Evolutionary conservation across 2,113 vertebrate genomes (phyloP).

Genomic region (Lathamus discolor): DNA sequence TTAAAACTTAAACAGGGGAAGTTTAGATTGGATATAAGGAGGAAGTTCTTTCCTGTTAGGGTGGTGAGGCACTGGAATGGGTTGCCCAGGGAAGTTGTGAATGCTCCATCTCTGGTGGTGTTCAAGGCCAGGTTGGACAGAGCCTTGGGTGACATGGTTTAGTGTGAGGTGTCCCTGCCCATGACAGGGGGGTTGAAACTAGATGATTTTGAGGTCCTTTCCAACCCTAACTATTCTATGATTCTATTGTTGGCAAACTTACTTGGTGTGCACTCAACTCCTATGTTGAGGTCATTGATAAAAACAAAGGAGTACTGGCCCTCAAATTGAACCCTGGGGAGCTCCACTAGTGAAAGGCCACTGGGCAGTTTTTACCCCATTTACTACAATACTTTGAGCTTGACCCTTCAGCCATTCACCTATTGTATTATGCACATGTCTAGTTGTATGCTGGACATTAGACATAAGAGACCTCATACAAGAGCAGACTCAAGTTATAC

Average conservation of each 20-base stretch:
- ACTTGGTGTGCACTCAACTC: not conserved
- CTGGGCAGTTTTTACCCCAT: not conserved
- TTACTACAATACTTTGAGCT: not conserved
- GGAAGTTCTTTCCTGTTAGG: no score
- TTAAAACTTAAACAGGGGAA: no score
- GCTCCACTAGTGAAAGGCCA: not conserved
- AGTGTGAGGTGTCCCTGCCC: no score
- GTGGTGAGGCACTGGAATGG: no score
- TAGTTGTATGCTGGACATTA: not conserved
- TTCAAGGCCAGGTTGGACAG: no score
- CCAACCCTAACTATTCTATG: no score
- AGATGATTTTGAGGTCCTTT: no score
- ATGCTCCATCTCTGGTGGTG: no score
- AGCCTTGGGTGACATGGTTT: no score
- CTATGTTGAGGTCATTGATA: not conserved
- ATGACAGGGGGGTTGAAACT: no score
- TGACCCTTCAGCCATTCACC: not conserved
- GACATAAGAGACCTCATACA: not conserved
- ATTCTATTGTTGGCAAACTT: not conserved
- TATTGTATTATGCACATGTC: not conserved
- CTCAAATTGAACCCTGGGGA: not conserved
- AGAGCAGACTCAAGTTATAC: not conserved
- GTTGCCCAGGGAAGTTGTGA: no score
- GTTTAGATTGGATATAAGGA: no score
- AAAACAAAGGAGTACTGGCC: not conserved